Evolutionary conservation across 2,888 invertebrate species (phyloP).

Genomic region (Ormyrus labotus): DNA sequence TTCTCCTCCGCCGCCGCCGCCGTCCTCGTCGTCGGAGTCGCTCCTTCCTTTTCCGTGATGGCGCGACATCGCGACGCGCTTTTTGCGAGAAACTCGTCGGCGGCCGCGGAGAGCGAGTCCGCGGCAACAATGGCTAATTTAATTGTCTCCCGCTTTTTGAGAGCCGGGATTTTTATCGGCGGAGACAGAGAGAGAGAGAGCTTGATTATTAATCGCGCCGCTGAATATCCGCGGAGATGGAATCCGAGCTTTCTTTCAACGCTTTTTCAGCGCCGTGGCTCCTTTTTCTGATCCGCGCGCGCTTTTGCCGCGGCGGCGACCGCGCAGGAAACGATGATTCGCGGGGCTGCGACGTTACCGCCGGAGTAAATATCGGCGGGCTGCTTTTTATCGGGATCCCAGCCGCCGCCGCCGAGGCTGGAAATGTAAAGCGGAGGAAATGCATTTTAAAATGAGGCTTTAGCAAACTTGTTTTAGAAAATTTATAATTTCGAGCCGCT

Average conservation of each 20-base stretch:
- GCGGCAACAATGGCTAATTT: constrained; percentile 45
- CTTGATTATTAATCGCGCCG: constrained; percentile 9
- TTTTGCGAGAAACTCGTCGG: not conserved
- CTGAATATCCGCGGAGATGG: not conserved
- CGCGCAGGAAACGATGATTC: no score
- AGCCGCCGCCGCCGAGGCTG: no score
- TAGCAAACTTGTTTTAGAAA: no score
- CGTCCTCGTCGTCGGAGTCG: not conserved
- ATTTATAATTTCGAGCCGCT: no score
- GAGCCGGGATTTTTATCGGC: constrained; percentile 21
- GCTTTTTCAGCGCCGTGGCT: not conserved
- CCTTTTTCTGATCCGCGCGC: not conserved
- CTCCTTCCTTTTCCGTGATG: not conserved
- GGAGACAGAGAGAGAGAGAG: not conserved
- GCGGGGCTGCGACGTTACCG: no score
- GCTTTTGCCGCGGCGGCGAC: no score
- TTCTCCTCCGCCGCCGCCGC: no score
- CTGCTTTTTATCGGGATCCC: no score
- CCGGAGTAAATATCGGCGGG: no score
- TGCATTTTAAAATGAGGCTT: no score
- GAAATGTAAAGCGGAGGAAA: no score
- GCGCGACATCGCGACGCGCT: not conserved
- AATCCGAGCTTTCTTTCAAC: not conserved
- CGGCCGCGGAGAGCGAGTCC: not conserved
- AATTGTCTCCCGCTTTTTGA: constrained; percentile 45